Evolutionary conservation across 2,797 vertebrate species (phyloP).

Genomic region (Scolopax bukidnonensis): DNA sequence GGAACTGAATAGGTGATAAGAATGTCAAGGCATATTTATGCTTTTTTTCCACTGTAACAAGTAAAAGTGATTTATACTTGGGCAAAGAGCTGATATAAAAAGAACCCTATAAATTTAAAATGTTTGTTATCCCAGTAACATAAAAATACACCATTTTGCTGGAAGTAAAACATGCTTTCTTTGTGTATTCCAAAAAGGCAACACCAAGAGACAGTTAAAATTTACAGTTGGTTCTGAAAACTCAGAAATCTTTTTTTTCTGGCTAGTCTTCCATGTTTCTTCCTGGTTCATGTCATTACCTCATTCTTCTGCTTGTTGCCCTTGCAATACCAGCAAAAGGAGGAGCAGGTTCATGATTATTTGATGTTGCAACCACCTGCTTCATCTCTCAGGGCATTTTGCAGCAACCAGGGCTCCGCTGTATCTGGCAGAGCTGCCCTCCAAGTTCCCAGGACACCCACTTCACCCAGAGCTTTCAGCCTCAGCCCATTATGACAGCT

Average conservation of each 20-base stretch:
- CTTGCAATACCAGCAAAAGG: neutral
- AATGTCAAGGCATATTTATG: constrained; percentile 41
- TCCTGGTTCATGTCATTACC: neutral
- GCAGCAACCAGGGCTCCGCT: neutral
- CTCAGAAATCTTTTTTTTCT: neutral
- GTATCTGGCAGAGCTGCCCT: neutral
- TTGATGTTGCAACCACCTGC: neutral
- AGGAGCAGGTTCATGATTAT: neutral
- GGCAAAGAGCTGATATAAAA: neutral
- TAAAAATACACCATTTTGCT: neutral
- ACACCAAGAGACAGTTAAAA: neutral
- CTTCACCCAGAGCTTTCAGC: neutral
- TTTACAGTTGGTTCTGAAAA: neutral
- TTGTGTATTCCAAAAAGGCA: neutral
- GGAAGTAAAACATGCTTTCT: neutral
- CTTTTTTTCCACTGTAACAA: neutral
- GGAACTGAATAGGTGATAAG: constrained; percentile 29
- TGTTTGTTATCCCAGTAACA: neutral
- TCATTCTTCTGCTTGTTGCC: neutral
- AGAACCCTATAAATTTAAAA: neutral
- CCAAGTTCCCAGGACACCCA: neutral
- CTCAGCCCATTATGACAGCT: neutral
- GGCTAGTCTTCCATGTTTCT: neutral
- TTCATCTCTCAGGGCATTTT: neutral
- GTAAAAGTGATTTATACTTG: constrained; percentile 6